Conservation (phyloP, 2,888 invertebrate genomes). For the Drosophila birchii region DNA sequence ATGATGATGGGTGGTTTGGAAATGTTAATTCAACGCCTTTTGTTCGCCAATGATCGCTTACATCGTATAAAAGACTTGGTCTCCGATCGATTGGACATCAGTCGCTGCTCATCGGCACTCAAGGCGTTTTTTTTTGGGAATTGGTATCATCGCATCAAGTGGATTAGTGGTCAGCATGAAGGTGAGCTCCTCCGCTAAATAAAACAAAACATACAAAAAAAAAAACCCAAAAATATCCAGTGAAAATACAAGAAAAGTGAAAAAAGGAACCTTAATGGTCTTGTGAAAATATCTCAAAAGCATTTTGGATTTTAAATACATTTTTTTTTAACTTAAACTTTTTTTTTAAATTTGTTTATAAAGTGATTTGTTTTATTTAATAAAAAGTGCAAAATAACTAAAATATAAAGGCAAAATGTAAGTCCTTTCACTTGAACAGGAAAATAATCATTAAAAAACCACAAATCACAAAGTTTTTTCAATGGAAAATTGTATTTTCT, state of each 20-base stretch:
- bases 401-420: neutral
- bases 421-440: neutral
- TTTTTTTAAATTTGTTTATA: neutral
- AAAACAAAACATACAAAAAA: neutral
- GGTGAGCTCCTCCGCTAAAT: constrained; percentile 53
- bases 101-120: constrained; percentile 58
- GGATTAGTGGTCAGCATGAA: constrained; percentile 69
- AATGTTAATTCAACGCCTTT: constrained; percentile 75
- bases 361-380: constrained; percentile 1
- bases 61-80: constrained; percentile 70
- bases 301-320: neutral
- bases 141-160: constrained; percentile 44
- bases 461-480: neutral
- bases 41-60: constrained; percentile 51
- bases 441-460: neutral
- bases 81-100: constrained; percentile 58
- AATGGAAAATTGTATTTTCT: neutral
- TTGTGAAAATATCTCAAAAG: neutral
- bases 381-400: neutral
- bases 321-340: neutral
- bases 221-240: neutral
- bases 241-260: neutral
- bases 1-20: constrained; percentile 34
- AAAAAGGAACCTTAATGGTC: neutral
- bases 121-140: constrained; percentile 45